Base-by-base conservation (phyloP, 2,888 invertebrate species). In the Hydropsyche betteni region DNA sequence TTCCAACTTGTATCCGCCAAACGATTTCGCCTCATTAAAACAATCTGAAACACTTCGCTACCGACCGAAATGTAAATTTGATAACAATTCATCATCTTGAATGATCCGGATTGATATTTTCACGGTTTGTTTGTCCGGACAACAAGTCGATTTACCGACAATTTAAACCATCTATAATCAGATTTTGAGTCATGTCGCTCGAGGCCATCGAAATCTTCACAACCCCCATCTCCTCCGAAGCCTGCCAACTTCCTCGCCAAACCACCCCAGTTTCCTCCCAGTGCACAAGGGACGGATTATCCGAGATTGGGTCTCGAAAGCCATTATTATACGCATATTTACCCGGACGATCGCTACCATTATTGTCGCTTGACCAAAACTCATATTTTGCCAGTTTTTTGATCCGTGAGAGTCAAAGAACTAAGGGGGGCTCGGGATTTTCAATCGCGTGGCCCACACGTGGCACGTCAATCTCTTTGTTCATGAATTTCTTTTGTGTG, bases 381-480 rank as follows among this genome's bases (percentile, higher is more conserved):
- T 68, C 68, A 16, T 68, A 68, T 38, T 68, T 36, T 12, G 68
- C 24, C 58, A 24, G 14, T 24, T 58, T 8, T 24, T 24, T 8
- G 58, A 14, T 58, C 8, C 58, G 58, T 44, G 10, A 44, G 6
- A 6, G 12, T 7, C 14, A 7, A 55, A 6, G n/a, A 55, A n/a
- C 7, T n/a, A 55, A n/a, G 2, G 55, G 55, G 6, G 16, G 1
- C 0, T 2, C 2, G 55, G 55, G 55, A 55, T 52, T n/a, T n/a
- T 52, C n/a, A 52, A n/a, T 69, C 77, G 75, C 77, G 75, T 75
- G 77, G 33, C 71, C 36, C 10, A 55, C 77, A 77, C 77, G 77
- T 75, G 77, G 38, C 64, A 36, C 44, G 50, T 36, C 64, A 69
- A 61, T 75, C 68, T 64, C 72, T 50, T 71, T 64, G 50, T 70